Percentiles rank a stretch among this genome's conserved stretches.
These are phyloP conservation scores for Slavum lentiscoides DNA, from an alignment of 2,888 invertebrate species.

Conservation along the genomic window DNA sequence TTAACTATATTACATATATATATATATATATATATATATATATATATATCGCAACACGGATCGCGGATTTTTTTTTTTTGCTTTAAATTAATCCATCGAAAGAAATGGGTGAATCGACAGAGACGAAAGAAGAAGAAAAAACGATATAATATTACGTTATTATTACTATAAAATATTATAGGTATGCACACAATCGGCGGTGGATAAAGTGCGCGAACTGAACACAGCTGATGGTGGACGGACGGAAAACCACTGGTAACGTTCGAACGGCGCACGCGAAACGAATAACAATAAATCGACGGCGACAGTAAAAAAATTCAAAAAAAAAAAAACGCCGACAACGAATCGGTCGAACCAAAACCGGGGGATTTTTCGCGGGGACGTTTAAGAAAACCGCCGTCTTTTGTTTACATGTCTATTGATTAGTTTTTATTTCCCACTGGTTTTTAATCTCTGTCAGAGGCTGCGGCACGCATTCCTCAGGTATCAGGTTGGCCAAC, in stretches of 20 bases:
- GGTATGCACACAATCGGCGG: not conserved
- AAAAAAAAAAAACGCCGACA: no score
- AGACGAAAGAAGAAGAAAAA: no score
- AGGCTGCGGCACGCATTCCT: slow-evolving; percentile 49
- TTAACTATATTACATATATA: no score
- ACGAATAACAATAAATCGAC: not conserved
- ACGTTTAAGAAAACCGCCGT: not conserved
- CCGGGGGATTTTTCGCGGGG: no score
- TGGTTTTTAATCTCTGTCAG: slow-evolving; percentile 42
- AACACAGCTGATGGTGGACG: not conserved
- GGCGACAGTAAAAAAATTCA: not conserved
- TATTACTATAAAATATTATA: no score
- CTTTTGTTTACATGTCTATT: slow-evolving; percentile 48
- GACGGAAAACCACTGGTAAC: not conserved
- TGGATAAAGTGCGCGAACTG: not conserved
- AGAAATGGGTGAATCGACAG: no score
- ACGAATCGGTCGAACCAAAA: not conserved
- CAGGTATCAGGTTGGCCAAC: slow-evolving; percentile 52
- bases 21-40: no score
- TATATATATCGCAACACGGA: no score
- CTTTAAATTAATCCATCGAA: no score
- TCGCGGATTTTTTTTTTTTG: no score
- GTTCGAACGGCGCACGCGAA: not conserved
- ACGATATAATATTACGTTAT: no score
- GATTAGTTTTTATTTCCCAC: slow-evolving; percentile 41